These are phyloP conservation scores for Physella acuta DNA, from an alignment of 1,140 invertebrate species.

Conservation along the genomic window DNA sequence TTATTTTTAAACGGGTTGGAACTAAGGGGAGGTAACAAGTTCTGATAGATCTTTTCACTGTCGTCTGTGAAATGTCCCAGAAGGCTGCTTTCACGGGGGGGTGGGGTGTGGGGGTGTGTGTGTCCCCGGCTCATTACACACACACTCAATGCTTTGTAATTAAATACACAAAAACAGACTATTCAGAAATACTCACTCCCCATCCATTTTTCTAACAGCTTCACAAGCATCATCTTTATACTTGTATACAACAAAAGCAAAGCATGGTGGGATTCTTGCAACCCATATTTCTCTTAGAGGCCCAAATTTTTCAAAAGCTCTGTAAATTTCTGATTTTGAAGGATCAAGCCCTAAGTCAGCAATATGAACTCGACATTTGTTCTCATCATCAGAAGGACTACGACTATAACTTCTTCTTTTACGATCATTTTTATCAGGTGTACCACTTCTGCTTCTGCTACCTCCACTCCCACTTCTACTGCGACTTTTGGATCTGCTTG, in stretches of 20 bases:
- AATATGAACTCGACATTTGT: conserved; percentile 51
- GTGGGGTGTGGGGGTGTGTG: no score
- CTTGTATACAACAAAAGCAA: conserved; percentile 59
- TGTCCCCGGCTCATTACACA: no score
- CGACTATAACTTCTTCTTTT: conserved; percentile 35
- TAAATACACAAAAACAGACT: no score
- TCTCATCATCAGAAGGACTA: conserved; percentile 38
- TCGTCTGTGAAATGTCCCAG: no score
- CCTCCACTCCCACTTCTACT: conserved; percentile 3
- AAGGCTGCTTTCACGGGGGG: no score
- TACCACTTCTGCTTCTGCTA: conserved; percentile 25
- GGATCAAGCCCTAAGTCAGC: conserved; percentile 52
- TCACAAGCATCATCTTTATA: conserved; percentile 54
- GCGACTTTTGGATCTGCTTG: conserved; percentile 19
- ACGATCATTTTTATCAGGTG: conserved; percentile 23
- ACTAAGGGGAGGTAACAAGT: no score
- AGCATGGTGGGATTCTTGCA: conserved; percentile 58
- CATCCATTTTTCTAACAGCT: conserved; percentile 57
- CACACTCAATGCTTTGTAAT: no score
- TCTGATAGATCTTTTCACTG: no score
- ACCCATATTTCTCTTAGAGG: conserved; percentile 57
- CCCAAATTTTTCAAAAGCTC: conserved; percentile 57
- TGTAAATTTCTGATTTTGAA: conserved; percentile 50
- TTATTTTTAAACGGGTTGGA: no score
- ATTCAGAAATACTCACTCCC: conserved; percentile 55